Conservation (phyloP, 2,888 invertebrate species). For the Melanostoma mellinum region DNA sequence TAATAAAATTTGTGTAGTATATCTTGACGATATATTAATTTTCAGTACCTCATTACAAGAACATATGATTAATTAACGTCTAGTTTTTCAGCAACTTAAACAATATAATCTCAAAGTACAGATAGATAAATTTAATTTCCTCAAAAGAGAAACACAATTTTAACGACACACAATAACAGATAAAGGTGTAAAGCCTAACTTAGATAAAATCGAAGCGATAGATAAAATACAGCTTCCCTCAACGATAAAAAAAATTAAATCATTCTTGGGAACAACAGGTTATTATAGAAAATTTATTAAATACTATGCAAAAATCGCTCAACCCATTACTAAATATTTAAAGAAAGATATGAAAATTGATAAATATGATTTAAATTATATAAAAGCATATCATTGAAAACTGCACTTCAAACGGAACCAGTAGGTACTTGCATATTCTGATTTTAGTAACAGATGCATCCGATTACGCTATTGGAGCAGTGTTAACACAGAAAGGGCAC, state of each 20-base stretch:
- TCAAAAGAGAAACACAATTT: slow-evolving; percentile 32
- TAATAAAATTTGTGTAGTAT: slow-evolving; percentile 44
- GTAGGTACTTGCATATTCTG: slow-evolving; percentile 2
- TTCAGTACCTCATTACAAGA: slow-evolving; percentile 38
- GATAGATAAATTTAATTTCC: slow-evolving; percentile 43
- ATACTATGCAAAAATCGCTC: slow-evolving; percentile 1
- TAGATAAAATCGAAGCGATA: slow-evolving; percentile 19
- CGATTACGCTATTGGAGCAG: slow-evolving; percentile 1
- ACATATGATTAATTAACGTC: slow-evolving; percentile 15
- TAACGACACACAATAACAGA: slow-evolving; percentile 23
- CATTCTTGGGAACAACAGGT: slow-evolving; percentile 41
- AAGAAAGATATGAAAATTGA: too few relatives aligned
- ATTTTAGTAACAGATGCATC: slow-evolving; percentile 12
- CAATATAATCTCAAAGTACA: slow-evolving; percentile 40
- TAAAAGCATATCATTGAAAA: too few relatives aligned
- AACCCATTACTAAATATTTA: too few relatives aligned
- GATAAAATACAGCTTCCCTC: slow-evolving; percentile 21
- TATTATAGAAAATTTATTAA: slow-evolving; percentile 32
- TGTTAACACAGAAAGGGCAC: background rate
- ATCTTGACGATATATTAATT: slow-evolving; percentile 47
- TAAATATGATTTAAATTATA: too few relatives aligned
- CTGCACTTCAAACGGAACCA: background rate
- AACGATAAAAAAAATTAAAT: slow-evolving; percentile 47
- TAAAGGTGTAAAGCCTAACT: slow-evolving; percentile 25
- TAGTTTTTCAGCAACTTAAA: slow-evolving; percentile 13